These are phyloP conservation scores for Crossaster papposus DNA, from an alignment of 53 echinoderm and acorn worm species.

Conservation along the genomic window DNA sequence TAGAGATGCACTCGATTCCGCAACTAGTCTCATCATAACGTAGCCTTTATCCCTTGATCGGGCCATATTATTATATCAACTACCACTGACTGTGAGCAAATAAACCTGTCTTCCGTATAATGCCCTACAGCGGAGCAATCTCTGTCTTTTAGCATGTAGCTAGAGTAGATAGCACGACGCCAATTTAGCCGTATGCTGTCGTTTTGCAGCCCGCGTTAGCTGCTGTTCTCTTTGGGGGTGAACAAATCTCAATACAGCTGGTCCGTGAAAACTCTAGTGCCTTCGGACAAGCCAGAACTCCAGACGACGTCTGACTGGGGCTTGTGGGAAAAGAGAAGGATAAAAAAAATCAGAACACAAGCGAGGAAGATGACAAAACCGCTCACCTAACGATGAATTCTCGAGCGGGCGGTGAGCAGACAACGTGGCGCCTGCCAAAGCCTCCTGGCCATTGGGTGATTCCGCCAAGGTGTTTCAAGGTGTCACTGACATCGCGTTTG, in stretches of 20 bases:
- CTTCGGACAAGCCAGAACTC: constrained; percentile 47
- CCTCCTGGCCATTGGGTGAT: constrained; percentile 41
- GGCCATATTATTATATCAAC: constrained; percentile 43
- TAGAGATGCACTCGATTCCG: constrained; percentile 13
- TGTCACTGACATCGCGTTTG: constrained; percentile 52
- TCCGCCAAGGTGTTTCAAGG: constrained; percentile 12
- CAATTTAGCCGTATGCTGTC: not conserved
- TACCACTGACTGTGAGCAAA: constrained; percentile 9
- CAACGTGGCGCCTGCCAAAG: constrained; percentile 30
- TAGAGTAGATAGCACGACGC: constrained; percentile 49
- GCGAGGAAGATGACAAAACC: constrained; percentile 40
- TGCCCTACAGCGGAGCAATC: constrained; percentile 34
- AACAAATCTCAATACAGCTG: constrained; percentile 54
- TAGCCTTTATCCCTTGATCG: constrained; percentile 2
- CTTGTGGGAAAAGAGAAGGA: not conserved
- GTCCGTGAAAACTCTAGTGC: constrained; percentile 55
- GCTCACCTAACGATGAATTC: constrained; percentile 35
- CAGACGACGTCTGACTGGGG: constrained; percentile 44
- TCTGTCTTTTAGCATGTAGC: not conserved
- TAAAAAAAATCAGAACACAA: constrained; percentile 47
- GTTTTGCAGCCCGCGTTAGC: not conserved
- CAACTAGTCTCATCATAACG: constrained; percentile 25
- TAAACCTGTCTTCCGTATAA: not conserved
- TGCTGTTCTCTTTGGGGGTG: constrained; percentile 28
- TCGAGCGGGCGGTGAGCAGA: constrained; percentile 42